Conservation (phyloP, 1,140 invertebrate genomes). For the Drosophila dunni region DNA sequence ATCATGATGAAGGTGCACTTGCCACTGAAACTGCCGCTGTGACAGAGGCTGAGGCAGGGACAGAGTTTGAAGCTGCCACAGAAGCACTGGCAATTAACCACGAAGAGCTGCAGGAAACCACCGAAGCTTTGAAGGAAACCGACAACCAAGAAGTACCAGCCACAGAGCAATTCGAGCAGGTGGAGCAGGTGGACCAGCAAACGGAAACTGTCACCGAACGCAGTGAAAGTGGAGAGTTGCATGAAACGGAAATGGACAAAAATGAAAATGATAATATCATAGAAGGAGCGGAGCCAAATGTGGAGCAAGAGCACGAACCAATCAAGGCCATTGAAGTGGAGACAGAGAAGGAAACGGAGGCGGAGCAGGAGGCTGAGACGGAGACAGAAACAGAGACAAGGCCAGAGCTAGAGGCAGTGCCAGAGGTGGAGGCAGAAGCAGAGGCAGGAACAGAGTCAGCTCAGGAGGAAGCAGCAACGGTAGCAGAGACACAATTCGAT, state of each 20-base stretch:
- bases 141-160: conserved; percentile 2
- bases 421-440: conserved; percentile 5
- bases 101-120: conserved; percentile 35
- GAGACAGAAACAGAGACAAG: not conserved
- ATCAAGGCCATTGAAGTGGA: conserved; percentile 26
- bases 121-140: conserved; percentile 23
- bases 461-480: not conserved
- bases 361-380: not conserved
- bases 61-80: conserved; percentile 12
- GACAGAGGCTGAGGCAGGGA: conserved; percentile 25
- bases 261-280: conserved; percentile 77
- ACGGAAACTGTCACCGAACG: conserved; percentile 42
- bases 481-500: not conserved
- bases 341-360: conserved; percentile 5
- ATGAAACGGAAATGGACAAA: conserved; percentile 56
- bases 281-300: conserved; percentile 71
- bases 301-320: conserved; percentile 50
- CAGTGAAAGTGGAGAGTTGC: conserved; percentile 64
- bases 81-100: conserved; percentile 36
- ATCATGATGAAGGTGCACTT: conserved; percentile 38
- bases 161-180: not conserved
- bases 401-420: not conserved
- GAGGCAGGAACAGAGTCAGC: not conserved
- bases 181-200: conserved; percentile 4
- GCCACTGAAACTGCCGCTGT: conserved; percentile 13